Evolutionary conservation across 2,888 invertebrate species (phyloP).

Genomic region (Hybos culiciformis): DNA sequence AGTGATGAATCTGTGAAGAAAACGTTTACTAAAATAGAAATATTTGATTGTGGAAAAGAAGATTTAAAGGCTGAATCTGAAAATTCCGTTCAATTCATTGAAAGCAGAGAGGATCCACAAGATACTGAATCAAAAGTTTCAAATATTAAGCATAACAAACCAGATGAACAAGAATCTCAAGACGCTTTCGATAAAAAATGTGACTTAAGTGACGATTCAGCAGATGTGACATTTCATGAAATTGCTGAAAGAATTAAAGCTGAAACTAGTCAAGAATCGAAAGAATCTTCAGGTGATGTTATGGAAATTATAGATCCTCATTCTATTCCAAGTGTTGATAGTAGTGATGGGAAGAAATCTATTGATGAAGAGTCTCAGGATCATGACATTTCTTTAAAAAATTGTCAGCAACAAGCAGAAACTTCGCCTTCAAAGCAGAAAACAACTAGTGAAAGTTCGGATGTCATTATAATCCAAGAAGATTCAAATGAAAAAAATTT

Average conservation of each 20-base stretch:
- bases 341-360: neutral
- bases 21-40: neutral
- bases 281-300: neutral
- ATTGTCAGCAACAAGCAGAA: constrained; percentile 13
- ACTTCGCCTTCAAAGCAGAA: constrained; percentile 4
- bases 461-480: constrained; percentile 21
- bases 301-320: constrained; percentile 1
- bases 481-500: constrained; percentile 17
- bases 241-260: constrained; percentile 1
- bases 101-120: constrained; percentile 15
- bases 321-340: neutral
- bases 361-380: neutral
- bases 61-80: constrained; percentile 5
- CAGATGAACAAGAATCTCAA: constrained; percentile 9
- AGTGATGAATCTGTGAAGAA: constrained; percentile 11
- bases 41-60: constrained; percentile 17
- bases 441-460: constrained; percentile 17
- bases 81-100: neutral
- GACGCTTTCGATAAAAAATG: neutral
- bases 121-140: constrained; percentile 14
- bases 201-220: constrained; percentile 8
- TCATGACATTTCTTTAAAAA: neutral
- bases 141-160: constrained; percentile 12
- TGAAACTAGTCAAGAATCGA: constrained; percentile 3
- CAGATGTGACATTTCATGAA: constrained; percentile 10